Evolutionary conservation across 2,888 invertebrate genomes (phyloP).

Genomic region (Pogonocherus hispidulus): DNA sequence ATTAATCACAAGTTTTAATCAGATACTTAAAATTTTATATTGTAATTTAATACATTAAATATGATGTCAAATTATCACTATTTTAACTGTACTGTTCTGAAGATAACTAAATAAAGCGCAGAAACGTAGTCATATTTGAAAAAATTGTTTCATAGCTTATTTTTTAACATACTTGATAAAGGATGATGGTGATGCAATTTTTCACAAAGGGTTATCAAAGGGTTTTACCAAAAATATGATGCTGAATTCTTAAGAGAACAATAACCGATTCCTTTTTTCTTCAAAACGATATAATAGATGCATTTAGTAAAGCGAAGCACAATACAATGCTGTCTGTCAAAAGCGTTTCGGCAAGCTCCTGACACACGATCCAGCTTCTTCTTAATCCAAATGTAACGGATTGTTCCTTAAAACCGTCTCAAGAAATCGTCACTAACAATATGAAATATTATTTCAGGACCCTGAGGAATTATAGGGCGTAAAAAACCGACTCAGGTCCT

Average conservation of each 20-base stretch:
- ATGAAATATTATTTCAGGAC: slow-evolving; percentile 64
- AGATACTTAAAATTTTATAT: no score
- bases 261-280: neutral
- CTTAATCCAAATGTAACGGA: slow-evolving; percentile 60
- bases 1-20: no score
- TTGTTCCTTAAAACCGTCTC: slow-evolving; percentile 58
- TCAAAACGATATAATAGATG: neutral
- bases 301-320: neutral
- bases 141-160: no score
- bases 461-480: slow-evolving; percentile 46
- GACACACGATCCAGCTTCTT: slow-evolving; percentile 41
- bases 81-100: no score
- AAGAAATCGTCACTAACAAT: slow-evolving; percentile 60
- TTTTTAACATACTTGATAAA: no score
- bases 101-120: no score
- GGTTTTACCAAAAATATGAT: neutral
- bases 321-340: slow-evolving; percentile 9
- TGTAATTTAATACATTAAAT: no score
- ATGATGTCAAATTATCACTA: no score
- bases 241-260: neutral
- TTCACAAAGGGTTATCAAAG: no score
- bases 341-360: slow-evolving; percentile 17
- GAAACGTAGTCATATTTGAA: no score
- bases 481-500: slow-evolving; percentile 45
- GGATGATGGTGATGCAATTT: no score